Evolutionary conservation across 2,888 invertebrate species (phyloP).

Genomic region (Melinaea menophilus): DNA sequence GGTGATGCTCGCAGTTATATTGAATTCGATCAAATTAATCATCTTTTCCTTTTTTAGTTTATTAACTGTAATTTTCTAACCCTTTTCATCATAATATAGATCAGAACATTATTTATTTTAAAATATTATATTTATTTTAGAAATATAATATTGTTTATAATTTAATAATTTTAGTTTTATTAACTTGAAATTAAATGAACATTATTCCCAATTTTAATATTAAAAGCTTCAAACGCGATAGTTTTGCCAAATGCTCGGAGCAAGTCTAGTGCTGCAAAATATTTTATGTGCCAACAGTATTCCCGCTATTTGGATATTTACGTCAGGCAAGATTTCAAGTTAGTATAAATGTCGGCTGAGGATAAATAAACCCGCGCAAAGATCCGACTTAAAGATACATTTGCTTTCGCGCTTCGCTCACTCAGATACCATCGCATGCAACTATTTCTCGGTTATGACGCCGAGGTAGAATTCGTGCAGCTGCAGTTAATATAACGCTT

Average conservation of each 20-base stretch:
- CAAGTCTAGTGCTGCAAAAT: slow-evolving; percentile 39
- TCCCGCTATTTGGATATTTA: slow-evolving; percentile 47
- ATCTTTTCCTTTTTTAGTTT: no score
- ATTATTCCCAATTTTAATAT: slow-evolving; percentile 11
- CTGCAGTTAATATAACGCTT: neutral
- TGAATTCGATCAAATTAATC: no score
- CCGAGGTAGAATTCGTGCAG: neutral
- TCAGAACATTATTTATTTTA: no score
- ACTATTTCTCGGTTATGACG: slow-evolving; percentile 3
- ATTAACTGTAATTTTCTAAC: no score
- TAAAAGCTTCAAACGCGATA: slow-evolving; percentile 28
- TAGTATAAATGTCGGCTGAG: slow-evolving; percentile 36
- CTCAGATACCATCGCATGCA: slow-evolving; percentile 6
- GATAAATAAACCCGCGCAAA: slow-evolving; percentile 42
- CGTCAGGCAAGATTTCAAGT: slow-evolving; percentile 40
- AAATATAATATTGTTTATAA: neutral
- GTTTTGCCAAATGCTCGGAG: slow-evolving; percentile 34
- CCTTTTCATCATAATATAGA: no score
- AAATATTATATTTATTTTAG: neutral
- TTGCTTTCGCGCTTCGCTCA: slow-evolving; percentile 19
- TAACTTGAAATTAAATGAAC: neutral
- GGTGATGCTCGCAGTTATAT: no score
- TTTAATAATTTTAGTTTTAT: neutral
- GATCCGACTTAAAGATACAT: slow-evolving; percentile 24
- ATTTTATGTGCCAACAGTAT: slow-evolving; percentile 43